Evolutionary conservation across 2,113 vertebrate genomes (phyloP).

Genomic region (Lepus timidus): DNA sequence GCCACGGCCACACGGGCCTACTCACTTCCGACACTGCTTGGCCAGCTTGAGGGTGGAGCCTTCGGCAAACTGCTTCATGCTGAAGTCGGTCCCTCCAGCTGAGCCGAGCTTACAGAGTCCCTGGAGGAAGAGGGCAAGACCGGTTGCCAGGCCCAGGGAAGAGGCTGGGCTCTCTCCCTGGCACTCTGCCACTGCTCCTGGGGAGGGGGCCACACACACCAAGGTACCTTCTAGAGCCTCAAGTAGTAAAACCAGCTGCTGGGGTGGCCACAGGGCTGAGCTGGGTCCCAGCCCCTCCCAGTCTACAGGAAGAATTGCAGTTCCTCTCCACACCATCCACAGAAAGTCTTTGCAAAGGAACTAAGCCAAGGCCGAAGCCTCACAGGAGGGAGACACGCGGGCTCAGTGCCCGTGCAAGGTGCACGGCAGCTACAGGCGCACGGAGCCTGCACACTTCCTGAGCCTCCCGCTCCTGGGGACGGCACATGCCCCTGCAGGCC

Average conservation of each 20-base stretch:
- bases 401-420: background rate
- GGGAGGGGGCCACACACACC: background rate
- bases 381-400: background rate
- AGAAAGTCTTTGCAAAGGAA: background rate
- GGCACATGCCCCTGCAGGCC: background rate
- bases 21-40: conserved; percentile 99
- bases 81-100: conserved; percentile 97
- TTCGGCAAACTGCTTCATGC: conserved; percentile 99
- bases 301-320: background rate
- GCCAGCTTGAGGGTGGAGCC: conserved; percentile 97
- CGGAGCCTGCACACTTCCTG: background rate
- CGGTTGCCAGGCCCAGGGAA: background rate
- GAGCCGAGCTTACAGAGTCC: conserved; percentile 98
- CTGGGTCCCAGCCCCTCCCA: too few species aligned
- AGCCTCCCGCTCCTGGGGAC: background rate
- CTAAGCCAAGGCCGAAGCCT: background rate
- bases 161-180: background rate
- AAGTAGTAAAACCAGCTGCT: background rate
- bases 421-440: background rate
- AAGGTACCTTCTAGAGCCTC: background rate
- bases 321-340: background rate
- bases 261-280: background rate
- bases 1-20: background rate
- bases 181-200: background rate
- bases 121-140: conserved; percentile 83